phyloP scores from a whole-genome alignment of 2,113 vertebrate genomes.

The Galbula dea region DNA sequence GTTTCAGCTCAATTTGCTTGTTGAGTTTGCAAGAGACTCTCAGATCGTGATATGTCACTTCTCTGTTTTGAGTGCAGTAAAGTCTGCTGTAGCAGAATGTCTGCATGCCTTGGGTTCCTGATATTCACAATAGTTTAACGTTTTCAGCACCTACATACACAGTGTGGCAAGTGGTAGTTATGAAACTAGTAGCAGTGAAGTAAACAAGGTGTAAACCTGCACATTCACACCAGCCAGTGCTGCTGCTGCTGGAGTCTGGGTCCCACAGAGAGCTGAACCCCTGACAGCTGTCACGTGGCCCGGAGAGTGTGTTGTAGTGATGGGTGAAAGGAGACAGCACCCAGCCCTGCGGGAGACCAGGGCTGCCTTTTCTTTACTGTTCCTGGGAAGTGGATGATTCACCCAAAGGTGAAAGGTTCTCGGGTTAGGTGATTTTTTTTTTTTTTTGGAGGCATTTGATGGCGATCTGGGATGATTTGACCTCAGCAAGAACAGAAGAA shows the following conservation, averaged over 20 bases:
- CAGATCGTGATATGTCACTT: conserved; percentile 19
- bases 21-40: conserved; percentile 10
- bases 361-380: neutral
- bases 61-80: neutral
- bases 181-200: neutral
- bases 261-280: fast-evolving
- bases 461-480: neutral
- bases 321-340: neutral
- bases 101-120: neutral
- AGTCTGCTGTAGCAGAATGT: conserved; percentile 32
- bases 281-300: fast-evolving
- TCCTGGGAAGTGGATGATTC: neutral
- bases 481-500: neutral
- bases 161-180: neutral
- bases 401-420: neutral
- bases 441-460: neutral
- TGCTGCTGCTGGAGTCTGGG: neutral
- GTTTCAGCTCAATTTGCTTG: conserved; percentile 9
- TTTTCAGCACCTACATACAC: neutral
- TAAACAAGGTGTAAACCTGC: neutral
- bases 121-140: conserved; percentile 15
- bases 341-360: fast-evolving
- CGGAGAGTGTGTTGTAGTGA: fast-evolving
- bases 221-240: neutral
- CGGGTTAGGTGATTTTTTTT: fast-evolving